Conservation (phyloP, 2,113 vertebrate species). For the Symphodus melops region DNA sequence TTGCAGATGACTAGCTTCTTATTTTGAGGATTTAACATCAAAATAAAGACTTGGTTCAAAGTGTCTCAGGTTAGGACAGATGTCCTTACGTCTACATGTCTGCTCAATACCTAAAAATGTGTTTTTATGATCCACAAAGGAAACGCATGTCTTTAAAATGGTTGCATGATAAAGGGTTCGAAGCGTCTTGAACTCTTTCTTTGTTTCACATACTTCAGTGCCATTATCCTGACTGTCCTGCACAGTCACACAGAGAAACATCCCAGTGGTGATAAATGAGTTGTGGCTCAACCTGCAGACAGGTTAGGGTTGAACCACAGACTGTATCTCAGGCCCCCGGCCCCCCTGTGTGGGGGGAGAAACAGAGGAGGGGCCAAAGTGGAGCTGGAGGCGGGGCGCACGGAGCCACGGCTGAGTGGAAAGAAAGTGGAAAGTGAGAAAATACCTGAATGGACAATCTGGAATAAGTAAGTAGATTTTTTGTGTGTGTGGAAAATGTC, state of each 20-base stretch:
- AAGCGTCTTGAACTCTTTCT: not conserved
- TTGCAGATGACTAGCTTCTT: too few relatives aligned
- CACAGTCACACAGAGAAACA: conserved; percentile 12
- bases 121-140: not conserved
- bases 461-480: conserved; percentile 67
- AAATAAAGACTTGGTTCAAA: not conserved
- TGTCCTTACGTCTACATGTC: not conserved
- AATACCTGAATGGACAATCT: conserved; percentile 77
- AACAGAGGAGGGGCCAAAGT: conserved; percentile 53
- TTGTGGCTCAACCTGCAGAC: conserved; percentile 10
- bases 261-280: not conserved
- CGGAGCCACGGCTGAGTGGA: conserved; percentile 68
- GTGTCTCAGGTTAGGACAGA: not conserved
- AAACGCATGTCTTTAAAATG: not conserved
- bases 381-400: conserved; percentile 65
- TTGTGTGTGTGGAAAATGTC: conserved; percentile 10
- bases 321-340: conserved; percentile 1
- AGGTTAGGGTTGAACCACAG: not conserved
- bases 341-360: not conserved
- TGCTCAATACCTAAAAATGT: not conserved
- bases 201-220: conserved; percentile 1
- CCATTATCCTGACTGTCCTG: not conserved
- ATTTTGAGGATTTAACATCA: too few relatives aligned
- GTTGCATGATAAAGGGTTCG: not conserved
- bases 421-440: conserved; percentile 81